Conservation (phyloP, 2,113 vertebrate genomes). For the Apaloderma vittatum region DNA sequence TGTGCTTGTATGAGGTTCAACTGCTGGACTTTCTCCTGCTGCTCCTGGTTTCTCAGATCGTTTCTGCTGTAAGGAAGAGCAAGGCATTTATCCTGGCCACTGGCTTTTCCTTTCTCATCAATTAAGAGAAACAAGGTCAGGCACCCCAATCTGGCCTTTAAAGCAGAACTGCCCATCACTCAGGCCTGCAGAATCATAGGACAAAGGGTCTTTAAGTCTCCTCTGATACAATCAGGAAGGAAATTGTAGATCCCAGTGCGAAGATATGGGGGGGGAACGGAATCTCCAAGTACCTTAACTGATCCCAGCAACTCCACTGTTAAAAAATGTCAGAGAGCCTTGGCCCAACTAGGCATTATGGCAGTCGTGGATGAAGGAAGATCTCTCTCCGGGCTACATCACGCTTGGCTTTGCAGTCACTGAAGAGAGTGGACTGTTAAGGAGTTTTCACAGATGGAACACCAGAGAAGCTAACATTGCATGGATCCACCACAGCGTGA, state of each 20-base stretch:
- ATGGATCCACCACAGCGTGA: rapidly evolving
- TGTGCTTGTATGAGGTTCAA: not conserved
- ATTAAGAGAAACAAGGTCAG: conserved; percentile 7
- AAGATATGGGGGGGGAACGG: not conserved
- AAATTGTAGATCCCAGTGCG: not conserved
- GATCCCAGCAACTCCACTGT: not conserved
- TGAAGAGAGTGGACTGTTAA: not conserved
- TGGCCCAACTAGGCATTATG: not conserved
- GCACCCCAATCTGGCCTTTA: conserved; percentile 1
- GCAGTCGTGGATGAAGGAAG: not conserved
- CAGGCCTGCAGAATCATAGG: not conserved
- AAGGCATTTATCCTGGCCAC: conserved; percentile 19
- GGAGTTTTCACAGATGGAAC: not conserved
- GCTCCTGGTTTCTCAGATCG: not conserved
- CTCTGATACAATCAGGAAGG: not conserved
- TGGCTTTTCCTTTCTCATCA: not conserved
- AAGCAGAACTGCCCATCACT: conserved; percentile 10
- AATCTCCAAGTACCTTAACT: not conserved
- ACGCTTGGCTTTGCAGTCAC: not conserved
- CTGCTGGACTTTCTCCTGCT: not conserved
- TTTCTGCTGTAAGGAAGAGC: not conserved
- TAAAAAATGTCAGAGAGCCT: not conserved
- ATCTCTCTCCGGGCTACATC: not conserved
- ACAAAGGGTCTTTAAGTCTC: conserved; percentile 9
- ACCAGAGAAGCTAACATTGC: not conserved